Conservation (phyloP, 1,140 invertebrate species). For the Neuroterus valhalla region DNA sequence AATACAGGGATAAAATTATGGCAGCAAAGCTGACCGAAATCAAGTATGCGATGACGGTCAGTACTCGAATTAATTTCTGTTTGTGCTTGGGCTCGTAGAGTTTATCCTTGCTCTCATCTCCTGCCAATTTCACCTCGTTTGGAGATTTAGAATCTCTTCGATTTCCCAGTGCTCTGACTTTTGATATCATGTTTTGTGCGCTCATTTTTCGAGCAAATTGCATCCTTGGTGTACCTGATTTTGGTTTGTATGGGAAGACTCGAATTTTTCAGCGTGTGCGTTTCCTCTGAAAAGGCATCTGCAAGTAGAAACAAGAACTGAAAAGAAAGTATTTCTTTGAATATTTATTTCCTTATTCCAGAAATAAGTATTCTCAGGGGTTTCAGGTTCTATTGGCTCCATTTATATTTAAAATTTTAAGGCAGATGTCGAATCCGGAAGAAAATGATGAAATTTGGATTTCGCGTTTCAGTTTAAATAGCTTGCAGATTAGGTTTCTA, state of each 20-base stretch:
- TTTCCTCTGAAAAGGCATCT: too few relatives aligned
- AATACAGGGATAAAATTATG: slow-evolving; percentile 95
- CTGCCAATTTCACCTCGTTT: slow-evolving; percentile 81
- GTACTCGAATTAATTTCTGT: slow-evolving; percentile 91
- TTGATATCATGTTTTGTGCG: slow-evolving; percentile 71
- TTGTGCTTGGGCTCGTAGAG: slow-evolving; percentile 89
- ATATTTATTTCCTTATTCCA: too few relatives aligned
- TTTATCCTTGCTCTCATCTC: slow-evolving; percentile 86
- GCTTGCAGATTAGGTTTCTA: too few relatives aligned
- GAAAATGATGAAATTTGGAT: too few relatives aligned
- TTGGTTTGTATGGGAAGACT: background rate
- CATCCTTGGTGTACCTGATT: slow-evolving; percentile 50
- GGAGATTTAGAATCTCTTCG: slow-evolving; percentile 65
- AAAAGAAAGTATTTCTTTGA: too few relatives aligned
- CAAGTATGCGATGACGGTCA: slow-evolving; percentile 96
- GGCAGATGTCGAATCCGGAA: too few relatives aligned
- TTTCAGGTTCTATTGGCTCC: too few relatives aligned
- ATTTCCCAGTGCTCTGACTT: slow-evolving; percentile 66
- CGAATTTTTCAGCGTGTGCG: too few relatives aligned
- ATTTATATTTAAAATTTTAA: too few relatives aligned
- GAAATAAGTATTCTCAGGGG: too few relatives aligned
- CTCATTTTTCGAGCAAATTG: slow-evolving; percentile 72
- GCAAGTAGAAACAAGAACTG: too few relatives aligned
- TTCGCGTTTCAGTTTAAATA: too few relatives aligned
- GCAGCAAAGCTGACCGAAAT: slow-evolving; percentile 96